Percentiles rank a stretch among this genome's conserved stretches.
These are phyloP conservation scores for Notarius quadriscutis DNA, from an alignment of 2,113 vertebrate genomes.

Conservation along the genomic window DNA sequence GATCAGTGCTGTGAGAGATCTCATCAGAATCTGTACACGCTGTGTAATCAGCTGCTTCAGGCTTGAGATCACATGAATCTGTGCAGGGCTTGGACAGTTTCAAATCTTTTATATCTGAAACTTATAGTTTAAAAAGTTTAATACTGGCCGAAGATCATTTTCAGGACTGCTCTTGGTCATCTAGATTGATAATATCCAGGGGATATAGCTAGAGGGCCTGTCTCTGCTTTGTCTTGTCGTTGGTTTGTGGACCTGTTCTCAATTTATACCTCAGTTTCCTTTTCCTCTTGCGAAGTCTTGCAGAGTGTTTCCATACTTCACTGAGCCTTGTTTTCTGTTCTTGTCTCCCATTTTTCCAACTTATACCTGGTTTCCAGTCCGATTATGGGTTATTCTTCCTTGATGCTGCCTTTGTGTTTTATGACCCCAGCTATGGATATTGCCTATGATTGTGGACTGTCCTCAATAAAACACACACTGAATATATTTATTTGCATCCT, in stretches of 20 bases:
- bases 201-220: neutral
- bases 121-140: neutral
- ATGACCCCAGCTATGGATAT: neutral
- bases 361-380: neutral
- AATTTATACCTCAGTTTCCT: neutral
- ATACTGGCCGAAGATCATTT: neutral
- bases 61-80: constrained; percentile 26
- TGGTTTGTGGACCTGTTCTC: neutral
- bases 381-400: neutral
- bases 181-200: no score
- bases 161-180: neutral
- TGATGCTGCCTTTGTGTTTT: neutral
- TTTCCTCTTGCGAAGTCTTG: neutral
- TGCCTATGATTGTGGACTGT: neutral
- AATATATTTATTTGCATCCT: neutral
- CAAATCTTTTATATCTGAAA: neutral
- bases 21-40: constrained; percentile 3
- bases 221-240: neutral
- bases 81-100: constrained; percentile 32
- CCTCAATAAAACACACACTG: neutral
- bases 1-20: neutral
- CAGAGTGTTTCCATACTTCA: neutral
- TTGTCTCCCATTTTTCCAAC: neutral
- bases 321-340: neutral
- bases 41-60: constrained; percentile 39